A percentile compares a stretch with the other conserved stretches of the same genome.
Evolutionary conservation across 2,888 invertebrate genomes (phyloP).

Genomic region (Ptychoptera contaminata): DNA sequence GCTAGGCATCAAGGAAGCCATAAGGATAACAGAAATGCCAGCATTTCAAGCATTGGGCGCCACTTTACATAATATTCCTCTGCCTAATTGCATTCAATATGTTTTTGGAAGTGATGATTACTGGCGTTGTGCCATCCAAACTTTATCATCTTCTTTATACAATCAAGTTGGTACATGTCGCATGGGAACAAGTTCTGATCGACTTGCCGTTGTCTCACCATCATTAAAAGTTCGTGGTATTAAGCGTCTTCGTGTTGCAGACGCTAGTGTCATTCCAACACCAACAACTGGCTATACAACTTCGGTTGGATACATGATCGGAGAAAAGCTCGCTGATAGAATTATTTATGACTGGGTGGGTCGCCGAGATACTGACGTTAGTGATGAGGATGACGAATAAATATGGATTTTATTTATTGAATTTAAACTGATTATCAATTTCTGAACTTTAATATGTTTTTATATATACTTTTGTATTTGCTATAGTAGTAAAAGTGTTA

Average conservation of each 20-base stretch:
- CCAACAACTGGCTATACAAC: slow-evolving; percentile 79
- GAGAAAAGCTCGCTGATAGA: slow-evolving; percentile 70
- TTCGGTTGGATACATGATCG: slow-evolving; percentile 78
- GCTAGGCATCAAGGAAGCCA: slow-evolving; percentile 73
- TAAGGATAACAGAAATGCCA: slow-evolving; percentile 63
- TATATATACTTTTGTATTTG: too few species aligned
- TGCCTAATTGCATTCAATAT: slow-evolving; percentile 71
- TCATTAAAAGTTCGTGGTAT: slow-evolving; percentile 61
- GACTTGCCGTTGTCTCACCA: slow-evolving; percentile 68
- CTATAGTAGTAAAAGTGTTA: too few species aligned
- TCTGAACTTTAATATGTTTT: too few species aligned
- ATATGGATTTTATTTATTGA: too few species aligned
- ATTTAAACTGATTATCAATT: too few species aligned
- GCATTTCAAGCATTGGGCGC: slow-evolving; percentile 68
- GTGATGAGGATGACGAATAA: too few species aligned
- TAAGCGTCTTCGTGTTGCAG: slow-evolving; percentile 63
- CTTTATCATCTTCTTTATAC: slow-evolving; percentile 78
- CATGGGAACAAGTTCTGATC: slow-evolving; percentile 65
- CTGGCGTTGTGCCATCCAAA: slow-evolving; percentile 69
- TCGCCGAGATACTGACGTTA: too few species aligned
- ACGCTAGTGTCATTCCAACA: slow-evolving; percentile 77
- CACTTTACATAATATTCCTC: slow-evolving; percentile 51
- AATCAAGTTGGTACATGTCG: slow-evolving; percentile 72
- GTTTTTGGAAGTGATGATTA: slow-evolving; percentile 67
- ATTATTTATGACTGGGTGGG: slow-evolving; percentile 43